Conservation (phyloP, 1,140 invertebrate genomes). For the Ephestia elutella region DNA sequence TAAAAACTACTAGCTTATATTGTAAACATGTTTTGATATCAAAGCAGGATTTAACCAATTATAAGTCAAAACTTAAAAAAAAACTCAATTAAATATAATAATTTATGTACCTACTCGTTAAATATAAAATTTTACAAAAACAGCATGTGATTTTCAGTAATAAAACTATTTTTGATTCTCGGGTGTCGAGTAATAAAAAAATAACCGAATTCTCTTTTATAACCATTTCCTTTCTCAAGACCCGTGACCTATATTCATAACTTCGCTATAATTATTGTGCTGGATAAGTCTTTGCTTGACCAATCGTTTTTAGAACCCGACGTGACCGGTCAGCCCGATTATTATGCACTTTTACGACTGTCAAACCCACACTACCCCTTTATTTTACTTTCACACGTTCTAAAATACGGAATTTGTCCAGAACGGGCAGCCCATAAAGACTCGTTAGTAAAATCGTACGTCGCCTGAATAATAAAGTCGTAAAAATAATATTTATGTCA, state of each 20-base stretch:
- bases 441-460: conserved; percentile 42
- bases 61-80: no score
- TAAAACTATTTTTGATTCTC: background rate
- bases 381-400: conserved; percentile 70
- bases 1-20: background rate
- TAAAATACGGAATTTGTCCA: conserved; percentile 56
- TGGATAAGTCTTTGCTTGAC: conserved; percentile 62
- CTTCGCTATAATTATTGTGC: conserved; percentile 42
- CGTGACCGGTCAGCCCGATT: conserved; percentile 37
- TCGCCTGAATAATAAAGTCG: conserved; percentile 57
- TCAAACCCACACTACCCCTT: conserved; percentile 45
- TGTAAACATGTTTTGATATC: background rate
- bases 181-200: conserved; percentile 16
- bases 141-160: no score
- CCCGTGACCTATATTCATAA: conserved; percentile 65
- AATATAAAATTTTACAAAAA: background rate
- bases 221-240: conserved; percentile 65
- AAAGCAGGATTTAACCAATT: background rate
- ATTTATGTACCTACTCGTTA: background rate
- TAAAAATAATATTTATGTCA: conserved; percentile 63
- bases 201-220: conserved; percentile 16
- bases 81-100: no score
- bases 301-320: conserved; percentile 58
- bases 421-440: conserved; percentile 55
- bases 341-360: conserved; percentile 42